phyloP scores from a whole-genome alignment of 2,888 invertebrate genomes.

The Sarcophaga variegata region DNA sequence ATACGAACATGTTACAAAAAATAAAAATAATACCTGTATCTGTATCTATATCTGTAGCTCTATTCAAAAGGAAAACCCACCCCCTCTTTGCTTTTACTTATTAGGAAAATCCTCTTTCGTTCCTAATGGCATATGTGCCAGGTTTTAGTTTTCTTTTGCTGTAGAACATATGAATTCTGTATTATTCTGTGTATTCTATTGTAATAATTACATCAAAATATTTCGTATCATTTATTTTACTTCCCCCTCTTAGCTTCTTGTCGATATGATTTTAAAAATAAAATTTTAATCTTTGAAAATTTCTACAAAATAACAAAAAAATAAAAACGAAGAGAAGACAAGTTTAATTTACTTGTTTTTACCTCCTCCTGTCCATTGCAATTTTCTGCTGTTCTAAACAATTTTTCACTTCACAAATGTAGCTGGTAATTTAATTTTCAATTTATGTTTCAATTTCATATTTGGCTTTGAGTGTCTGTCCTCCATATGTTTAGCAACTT shows the following conservation, averaged over 20 bases:
- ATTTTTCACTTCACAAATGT: constrained; percentile 30
- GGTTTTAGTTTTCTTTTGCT: constrained; percentile 35
- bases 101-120: constrained; percentile 58
- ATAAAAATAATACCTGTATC: constrained; percentile 63
- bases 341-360: constrained; percentile 30
- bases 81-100: constrained; percentile 56
- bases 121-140: constrained; percentile 66
- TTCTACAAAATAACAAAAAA: constrained; percentile 11
- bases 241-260: constrained; percentile 13
- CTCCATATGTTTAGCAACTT: constrained; percentile 5
- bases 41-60: constrained; percentile 38
- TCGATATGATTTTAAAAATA: constrained; percentile 1
- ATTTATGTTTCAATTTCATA: constrained; percentile 25
- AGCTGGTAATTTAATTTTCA: constrained; percentile 44
- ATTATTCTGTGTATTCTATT: constrained; percentile 25
- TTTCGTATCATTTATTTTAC: constrained; percentile 28
- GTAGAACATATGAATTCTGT: constrained; percentile 53
- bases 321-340: neutral
- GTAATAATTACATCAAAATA: constrained; percentile 66
- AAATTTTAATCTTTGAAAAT: constrained; percentile 60
- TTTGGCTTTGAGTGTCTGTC: neutral
- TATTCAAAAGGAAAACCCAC: constrained; percentile 34
- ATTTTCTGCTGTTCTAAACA: constrained; percentile 60
- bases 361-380: constrained; percentile 55
- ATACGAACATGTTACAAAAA: constrained; percentile 12